phyloP scores from a whole-genome alignment of 1,140 invertebrate species.

The Drosophila punjabiensis region DNA sequence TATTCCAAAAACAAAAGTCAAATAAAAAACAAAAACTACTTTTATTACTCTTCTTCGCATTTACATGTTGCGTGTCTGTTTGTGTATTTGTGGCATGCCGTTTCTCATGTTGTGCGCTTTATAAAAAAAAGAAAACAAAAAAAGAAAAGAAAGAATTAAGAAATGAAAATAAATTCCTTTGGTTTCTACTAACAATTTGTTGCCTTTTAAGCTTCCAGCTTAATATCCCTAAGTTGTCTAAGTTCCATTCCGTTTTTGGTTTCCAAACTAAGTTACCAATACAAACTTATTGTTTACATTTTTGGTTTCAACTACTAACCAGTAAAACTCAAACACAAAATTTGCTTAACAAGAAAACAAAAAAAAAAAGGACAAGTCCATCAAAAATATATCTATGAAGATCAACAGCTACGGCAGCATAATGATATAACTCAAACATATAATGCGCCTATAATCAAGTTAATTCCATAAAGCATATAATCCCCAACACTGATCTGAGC shows the following conservation, averaged over 20 bases:
- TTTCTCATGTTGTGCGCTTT: conserved; percentile 66
- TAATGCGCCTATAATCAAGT: conserved; percentile 61
- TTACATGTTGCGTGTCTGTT: conserved; percentile 56
- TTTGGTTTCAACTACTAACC: conserved; percentile 77
- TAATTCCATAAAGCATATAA: conserved; percentile 19
- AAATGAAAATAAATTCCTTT: conserved; percentile 27
- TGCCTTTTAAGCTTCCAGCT: conserved; percentile 77
- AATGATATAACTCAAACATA: conserved; percentile 55
- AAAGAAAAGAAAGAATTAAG: conserved; percentile 7
- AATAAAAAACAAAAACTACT: conserved; percentile 23
- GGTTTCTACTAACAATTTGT: conserved; percentile 73
- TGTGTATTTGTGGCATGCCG: conserved; percentile 70
- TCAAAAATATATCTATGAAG: conserved; percentile 33
- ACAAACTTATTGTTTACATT: conserved; percentile 35
- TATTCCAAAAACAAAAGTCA: conserved; percentile 6
- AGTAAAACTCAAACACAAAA: conserved; percentile 72
- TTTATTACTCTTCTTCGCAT: conserved; percentile 38
- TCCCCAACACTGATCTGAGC: not conserved
- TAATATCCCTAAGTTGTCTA: conserved; percentile 59
- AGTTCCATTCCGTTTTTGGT: conserved; percentile 41
- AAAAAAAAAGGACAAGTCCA: conserved; percentile 22
- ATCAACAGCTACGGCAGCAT: conserved; percentile 63
- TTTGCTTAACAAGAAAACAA: conserved; percentile 65
- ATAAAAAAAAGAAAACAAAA: conserved; percentile 7
- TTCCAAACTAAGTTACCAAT: conserved; percentile 42